Base-by-base conservation (phyloP, 30 jellyfish, hydroid and myxozoan genomes). In the Hydractinia symbiolongicarpus region DNA sequence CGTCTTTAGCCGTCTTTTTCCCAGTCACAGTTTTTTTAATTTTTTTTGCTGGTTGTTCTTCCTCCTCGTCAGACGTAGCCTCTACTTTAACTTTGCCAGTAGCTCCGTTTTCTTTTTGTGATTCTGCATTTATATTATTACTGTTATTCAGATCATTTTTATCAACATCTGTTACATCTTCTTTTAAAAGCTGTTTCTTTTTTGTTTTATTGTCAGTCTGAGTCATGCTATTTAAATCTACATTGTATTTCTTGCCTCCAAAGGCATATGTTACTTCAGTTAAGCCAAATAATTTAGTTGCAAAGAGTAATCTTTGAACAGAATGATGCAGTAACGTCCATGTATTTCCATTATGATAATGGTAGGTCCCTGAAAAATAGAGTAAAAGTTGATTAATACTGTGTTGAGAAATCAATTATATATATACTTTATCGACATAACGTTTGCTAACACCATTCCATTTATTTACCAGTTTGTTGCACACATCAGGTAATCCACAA, bases 161-260 rank as follows among this genome's bases (percentile, higher is more conserved):
- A 64, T 64, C 74, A 13, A 51, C 40, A 13, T 44, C 17, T 64
- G 19, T 13, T 0, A 21, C 21, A 11, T 19, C 52, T 13, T 9
- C 21, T 61, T 52, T 50, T 15, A 79, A 9, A 20, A 30, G 52
- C 51, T 50, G 67, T 21, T 61, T 50, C 11, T 53, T 51, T 61
- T 79, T 90, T 4, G 95, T 90, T 9, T 77, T 73, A 50, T 72
- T 85, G 64, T 90, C 86, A 0, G 82, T 84, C 78, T 90, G 97
- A 50, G 71, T 88, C 86, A 80, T 51, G 81, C 81, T 72, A 10
- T 7, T 77, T 53, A 90, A 67, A 30, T 85, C 82, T 51, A 84
- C 74, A 53, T 77, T 83, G 73, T 84, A 90, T 7, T 64, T 79
- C 20, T 68, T 77, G 16, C 88, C 84, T 52, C 78, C 70, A 44